Evolutionary conservation across 1,140 invertebrate species (phyloP).

Genomic region (Drosophila nigromelanica): DNA sequence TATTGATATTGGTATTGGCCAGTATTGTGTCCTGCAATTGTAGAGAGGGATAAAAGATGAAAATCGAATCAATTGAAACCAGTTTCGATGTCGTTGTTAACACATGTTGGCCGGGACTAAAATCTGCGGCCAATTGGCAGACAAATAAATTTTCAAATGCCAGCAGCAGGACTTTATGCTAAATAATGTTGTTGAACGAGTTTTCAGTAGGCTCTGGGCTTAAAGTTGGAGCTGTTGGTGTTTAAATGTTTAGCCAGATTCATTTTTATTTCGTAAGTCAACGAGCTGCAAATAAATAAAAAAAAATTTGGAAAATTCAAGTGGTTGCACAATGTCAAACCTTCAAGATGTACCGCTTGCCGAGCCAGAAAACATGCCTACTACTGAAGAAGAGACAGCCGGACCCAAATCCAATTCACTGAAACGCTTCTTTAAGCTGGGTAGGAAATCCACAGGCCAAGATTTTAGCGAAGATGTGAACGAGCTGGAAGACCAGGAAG

Average conservation of each 20-base stretch:
- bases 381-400: conserved; percentile 10
- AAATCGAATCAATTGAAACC: conserved; percentile 77
- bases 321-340: conserved; percentile 52
- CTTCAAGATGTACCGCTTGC: conserved; percentile 60
- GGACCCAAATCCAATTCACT: conserved; percentile 34
- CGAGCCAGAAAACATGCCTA: conserved; percentile 22
- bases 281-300: conserved; percentile 42
- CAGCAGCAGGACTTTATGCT: conserved; percentile 2
- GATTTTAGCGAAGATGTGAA: conserved; percentile 15
- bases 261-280: conserved; percentile 62
- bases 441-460: conserved; percentile 35
- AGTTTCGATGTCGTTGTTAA: conserved; percentile 76
- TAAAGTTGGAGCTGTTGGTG: background rate
- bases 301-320: conserved; percentile 43
- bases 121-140: conserved; percentile 31
- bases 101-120: conserved; percentile 61
- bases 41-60: conserved; percentile 38
- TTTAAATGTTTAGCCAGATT: conserved; percentile 22
- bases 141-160: conserved; percentile 49
- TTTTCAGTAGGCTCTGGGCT: conserved; percentile 39
- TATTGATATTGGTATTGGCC: conserved; percentile 50
- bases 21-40: conserved; percentile 49
- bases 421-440: conserved; percentile 67
- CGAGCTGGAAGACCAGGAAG: conserved; percentile 15
- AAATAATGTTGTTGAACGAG: background rate